Evolutionary conservation across 2,797 vertebrate species (phyloP).

Genomic region (Microtus californicus): DNA sequence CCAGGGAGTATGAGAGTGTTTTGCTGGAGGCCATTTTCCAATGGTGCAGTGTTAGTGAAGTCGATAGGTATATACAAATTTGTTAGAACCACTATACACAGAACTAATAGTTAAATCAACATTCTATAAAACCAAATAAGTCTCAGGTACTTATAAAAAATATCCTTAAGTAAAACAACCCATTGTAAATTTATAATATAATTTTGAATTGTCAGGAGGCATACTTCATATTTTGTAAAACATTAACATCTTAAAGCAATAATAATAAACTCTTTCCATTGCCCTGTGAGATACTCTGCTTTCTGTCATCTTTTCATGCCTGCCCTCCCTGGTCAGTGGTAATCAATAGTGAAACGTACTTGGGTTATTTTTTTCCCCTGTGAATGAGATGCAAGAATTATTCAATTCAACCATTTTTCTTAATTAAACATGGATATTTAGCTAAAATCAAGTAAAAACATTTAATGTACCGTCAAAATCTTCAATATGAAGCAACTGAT

Average conservation of each 20-base stretch:
- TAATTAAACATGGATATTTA: constrained; percentile 9
- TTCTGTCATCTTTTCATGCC: constrained; percentile 13
- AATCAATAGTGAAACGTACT: constrained; percentile 42
- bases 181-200: constrained; percentile 28
- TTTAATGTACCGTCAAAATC: background rate
- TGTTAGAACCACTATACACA: background rate
- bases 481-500: background rate
- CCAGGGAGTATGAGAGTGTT: background rate
- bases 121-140: background rate
- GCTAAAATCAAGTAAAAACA: constrained; percentile 14
- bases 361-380: constrained; percentile 53
- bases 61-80: background rate
- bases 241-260: background rate
- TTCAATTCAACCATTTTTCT: constrained; percentile 42
- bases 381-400: constrained; percentile 27
- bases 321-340: constrained; percentile 57
- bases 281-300: background rate
- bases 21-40: background rate
- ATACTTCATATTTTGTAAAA: constrained; percentile 32
- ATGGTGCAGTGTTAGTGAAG: background rate
- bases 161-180: background rate
- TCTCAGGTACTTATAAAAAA: constrained; percentile 43
- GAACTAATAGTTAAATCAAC: constrained; percentile 19
- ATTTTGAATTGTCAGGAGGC: constrained; percentile 40
- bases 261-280: background rate